phyloP scores from a whole-genome alignment of 2,888 invertebrate genomes.

The Endotricha flammealis region DNA sequence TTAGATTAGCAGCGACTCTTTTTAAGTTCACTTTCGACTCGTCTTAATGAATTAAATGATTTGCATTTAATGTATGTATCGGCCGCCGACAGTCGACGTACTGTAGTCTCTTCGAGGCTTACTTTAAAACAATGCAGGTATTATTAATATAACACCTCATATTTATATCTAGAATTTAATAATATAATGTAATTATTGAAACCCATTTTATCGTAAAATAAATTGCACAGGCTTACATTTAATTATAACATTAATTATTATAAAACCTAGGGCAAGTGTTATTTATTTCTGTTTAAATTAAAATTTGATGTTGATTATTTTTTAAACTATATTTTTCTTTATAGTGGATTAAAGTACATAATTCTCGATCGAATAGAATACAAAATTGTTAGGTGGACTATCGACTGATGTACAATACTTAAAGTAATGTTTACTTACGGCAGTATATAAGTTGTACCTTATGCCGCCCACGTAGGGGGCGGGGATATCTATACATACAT shows the following conservation, averaged over 20 bases:
- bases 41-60: conserved; percentile 50
- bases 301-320: conserved; percentile 74
- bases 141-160: conserved; percentile 76
- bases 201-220: conserved; percentile 68
- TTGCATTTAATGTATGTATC: conserved; percentile 64
- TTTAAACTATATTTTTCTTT: conserved; percentile 67
- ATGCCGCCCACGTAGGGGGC: conserved; percentile 49
- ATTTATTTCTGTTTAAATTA: conserved; percentile 81
- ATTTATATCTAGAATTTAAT: conserved; percentile 74
- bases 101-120: conserved; percentile 67
- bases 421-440: conserved; percentile 73
- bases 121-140: conserved; percentile 76
- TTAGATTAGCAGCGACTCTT: conserved; percentile 62
- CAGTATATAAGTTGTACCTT: conserved; percentile 72
- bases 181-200: conserved; percentile 73
- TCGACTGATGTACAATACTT: conserved; percentile 78
- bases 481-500: conserved; percentile 63
- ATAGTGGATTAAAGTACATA: conserved; percentile 75
- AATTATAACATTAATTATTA: conserved; percentile 76
- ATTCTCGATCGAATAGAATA: conserved; percentile 72
- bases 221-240: conserved; percentile 76
- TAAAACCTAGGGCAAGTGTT: conserved; percentile 79
- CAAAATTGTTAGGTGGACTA: conserved; percentile 75
- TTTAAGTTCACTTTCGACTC: conserved; percentile 64
- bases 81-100: conserved; percentile 46